Percentiles rank a stretch among this genome's conserved stretches.
phyloP scores from a whole-genome alignment of 2,113 vertebrate species.

The Redunca redunca region DNA sequence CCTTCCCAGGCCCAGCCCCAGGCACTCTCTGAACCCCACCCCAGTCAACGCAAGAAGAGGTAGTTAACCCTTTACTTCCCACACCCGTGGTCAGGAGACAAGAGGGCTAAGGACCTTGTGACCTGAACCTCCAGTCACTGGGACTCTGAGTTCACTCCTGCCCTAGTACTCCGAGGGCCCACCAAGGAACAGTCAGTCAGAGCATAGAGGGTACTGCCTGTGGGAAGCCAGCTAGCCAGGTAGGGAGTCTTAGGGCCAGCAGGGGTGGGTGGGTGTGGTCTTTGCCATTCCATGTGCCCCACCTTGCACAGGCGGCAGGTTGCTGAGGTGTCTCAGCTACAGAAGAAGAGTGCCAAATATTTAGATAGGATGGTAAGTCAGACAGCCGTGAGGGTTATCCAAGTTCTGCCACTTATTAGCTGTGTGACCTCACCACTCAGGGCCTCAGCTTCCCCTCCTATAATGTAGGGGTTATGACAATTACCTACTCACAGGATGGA shows the following conservation, averaged over 20 bases:
- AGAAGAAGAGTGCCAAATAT: background rate
- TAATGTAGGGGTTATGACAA: background rate
- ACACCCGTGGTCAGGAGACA: background rate
- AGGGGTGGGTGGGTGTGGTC: background rate
- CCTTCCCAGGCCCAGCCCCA: background rate
- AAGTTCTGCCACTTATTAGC: background rate
- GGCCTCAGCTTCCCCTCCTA: background rate
- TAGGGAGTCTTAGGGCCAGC: background rate
- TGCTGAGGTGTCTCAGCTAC: background rate
- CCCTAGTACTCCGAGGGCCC: background rate
- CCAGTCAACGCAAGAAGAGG: background rate
- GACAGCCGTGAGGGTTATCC: background rate
- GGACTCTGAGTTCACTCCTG: background rate
- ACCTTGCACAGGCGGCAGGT: background rate
- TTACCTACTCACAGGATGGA: background rate
- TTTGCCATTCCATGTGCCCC: background rate
- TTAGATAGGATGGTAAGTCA: background rate
- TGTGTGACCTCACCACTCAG: background rate
- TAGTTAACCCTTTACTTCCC: conserved; percentile 31
- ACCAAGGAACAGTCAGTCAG: background rate
- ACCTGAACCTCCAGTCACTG: background rate
- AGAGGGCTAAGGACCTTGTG: background rate
- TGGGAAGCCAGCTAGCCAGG: background rate
- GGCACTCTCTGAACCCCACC: background rate
- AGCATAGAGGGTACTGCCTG: background rate